phyloP scores from a whole-genome alignment of 2,797 vertebrate species.

The Cirrhinus molitorella region DNA sequence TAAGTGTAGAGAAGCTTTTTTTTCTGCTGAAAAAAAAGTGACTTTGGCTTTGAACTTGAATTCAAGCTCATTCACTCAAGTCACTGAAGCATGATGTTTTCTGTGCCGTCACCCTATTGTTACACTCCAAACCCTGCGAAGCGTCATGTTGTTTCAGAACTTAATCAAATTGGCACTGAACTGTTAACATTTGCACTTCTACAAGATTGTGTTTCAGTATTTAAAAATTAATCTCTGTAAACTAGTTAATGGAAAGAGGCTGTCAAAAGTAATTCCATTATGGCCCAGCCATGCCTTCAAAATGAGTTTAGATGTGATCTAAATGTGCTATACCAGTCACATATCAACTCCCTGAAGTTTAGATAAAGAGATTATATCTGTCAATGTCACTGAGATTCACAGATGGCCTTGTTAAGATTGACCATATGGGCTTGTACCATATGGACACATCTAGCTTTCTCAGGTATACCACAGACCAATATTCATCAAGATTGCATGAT shows the following conservation, averaged over 20 bases:
- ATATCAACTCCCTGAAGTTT: constrained; percentile 22
- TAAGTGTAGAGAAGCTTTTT: neutral
- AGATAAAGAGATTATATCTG: neutral
- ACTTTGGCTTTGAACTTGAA: neutral
- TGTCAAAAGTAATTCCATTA: constrained; percentile 60
- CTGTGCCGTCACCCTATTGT: neutral
- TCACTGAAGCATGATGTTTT: neutral
- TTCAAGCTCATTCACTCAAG: neutral
- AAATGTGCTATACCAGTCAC: constrained; percentile 39
- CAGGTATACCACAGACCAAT: neutral
- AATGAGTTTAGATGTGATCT: constrained; percentile 39
- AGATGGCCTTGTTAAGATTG: constrained; percentile 38
- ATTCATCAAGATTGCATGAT: neutral
- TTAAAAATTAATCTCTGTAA: constrained; percentile 59
- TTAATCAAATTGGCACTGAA: constrained; percentile 1
- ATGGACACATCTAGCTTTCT: constrained; percentile 4
- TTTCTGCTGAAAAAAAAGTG: neutral
- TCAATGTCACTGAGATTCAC: constrained; percentile 3
- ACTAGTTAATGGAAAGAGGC: constrained; percentile 55
- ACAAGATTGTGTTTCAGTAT: constrained; percentile 46
- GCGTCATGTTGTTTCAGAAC: neutral
- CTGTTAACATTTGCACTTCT: constrained; percentile 36
- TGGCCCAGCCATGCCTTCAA: constrained; percentile 28
- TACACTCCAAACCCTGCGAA: neutral
- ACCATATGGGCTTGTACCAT: constrained; percentile 23